Evolutionary conservation across 2,888 invertebrate species (phyloP), one percentile per base, ranked within the genome.

Genomic region (Rhagium mordax): DNA sequence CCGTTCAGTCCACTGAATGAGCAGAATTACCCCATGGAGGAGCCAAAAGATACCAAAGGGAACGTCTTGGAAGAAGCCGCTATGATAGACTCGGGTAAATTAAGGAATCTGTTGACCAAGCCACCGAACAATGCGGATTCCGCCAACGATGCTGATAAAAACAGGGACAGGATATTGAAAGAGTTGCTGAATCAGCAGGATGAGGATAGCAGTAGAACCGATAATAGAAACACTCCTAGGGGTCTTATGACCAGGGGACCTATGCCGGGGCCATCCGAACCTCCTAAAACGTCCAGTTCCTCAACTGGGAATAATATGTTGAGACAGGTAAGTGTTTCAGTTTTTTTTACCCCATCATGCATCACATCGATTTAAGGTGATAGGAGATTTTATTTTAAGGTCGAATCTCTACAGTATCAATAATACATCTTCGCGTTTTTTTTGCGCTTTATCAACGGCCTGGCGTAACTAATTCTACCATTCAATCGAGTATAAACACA

Each of bases 151-250:
- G 88, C 88, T 76, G 86, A 83, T 70, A 88, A 88, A 73, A 41
- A 41, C 78, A 89, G 89, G 77, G 85, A 88, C 80, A 87, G 88
- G 81, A 91, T 92, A 85, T 85, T 92, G 77, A 91, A 91, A 82
- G 91, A 90, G 74, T 86, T 94, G 84, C 88, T 94, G 77, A 93
- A 93, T 83, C 92, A 92, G 83, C 91, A 91, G 69, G 93, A 94
- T 80, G 91, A 92, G 65, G 91, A 91, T 61, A 90, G 89, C 74
- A 87, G 88, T 86, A 88, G 85, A 67, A 88, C 87, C 73, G 89
- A 90, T 72, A 88, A 84, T 78, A 85, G 86, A 75, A 88, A 87
- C 81, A 81, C 89, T 84, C 84, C 90, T 71, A 84, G 89, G 80
- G 86, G 88, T 65, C 74, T 84, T 71, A 82, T 79, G 67, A 80